Evolutionary conservation across 2,888 invertebrate genomes (phyloP), one percentile per base, ranked within the genome.

Genomic region (Machimus atricapillus): DNA sequence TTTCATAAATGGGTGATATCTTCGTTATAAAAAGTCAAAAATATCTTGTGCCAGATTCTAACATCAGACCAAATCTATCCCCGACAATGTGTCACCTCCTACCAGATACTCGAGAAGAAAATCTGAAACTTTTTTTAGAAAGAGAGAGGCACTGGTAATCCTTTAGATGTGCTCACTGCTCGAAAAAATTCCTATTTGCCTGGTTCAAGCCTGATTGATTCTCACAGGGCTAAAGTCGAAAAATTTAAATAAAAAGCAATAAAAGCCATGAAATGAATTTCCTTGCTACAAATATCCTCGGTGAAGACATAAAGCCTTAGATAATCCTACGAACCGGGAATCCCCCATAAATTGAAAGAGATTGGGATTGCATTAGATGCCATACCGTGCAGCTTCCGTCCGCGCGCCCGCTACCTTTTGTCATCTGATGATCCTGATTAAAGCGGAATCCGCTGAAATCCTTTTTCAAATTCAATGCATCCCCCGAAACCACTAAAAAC

Each of bases 401-500:
- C 66, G 66, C 66, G 66, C 66, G 66, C 66, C 74, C 40, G 31
- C 46, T 66, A 85, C 74, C 85, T 85, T 46, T 74, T 66, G 85
- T 85, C 74, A 74, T 85, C 74, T 85, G 85, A 85, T 85, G 85
- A 85, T 85, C 85, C 85, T 74, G 85, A 73, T 74, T 85, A 85
- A 85, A 43, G 37, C 16, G 23, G 43, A 85, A 85, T 85, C 85
- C 43, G 43, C 31, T 74, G 27, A 85, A 85, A 85, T 85, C 85
- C 85, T 85, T 85, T 66, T 85, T 46, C 74, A 85, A 85, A 85
- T 85, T 85, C 85, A 85, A 85, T 85, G 40, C 74, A 73, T 74
- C 58, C 74, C 40, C 82, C 12, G 40, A 66, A 83, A 66, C 82
- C 82, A 66, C 58, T 83, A 66, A 58, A 85, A 74, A 74, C 85